Percentiles rank a stretch among this genome's conserved stretches.
phyloP scores from a whole-genome alignment of 2,888 invertebrate species.

The Timandra comae region DNA sequence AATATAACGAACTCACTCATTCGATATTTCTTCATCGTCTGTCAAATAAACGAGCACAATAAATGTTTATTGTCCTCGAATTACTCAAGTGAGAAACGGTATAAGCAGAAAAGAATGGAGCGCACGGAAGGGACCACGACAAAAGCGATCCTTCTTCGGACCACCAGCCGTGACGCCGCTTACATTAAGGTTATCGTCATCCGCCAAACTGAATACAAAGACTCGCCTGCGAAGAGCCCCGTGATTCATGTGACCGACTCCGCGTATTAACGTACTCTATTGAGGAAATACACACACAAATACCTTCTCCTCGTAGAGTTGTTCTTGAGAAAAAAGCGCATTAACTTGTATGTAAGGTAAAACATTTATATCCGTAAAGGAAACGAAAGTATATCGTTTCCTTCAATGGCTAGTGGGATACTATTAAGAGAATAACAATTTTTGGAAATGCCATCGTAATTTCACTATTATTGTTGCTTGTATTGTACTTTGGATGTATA shows the following conservation, averaged over 20 bases:
- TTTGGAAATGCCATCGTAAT: too few relatives aligned
- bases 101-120: slow-evolving; percentile 71
- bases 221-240: slow-evolving; percentile 54
- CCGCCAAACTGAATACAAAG: slow-evolving; percentile 73
- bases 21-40: slow-evolving; percentile 69
- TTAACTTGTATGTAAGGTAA: slow-evolving; percentile 22
- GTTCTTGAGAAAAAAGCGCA: slow-evolving; percentile 28
- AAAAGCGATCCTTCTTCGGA: slow-evolving; percentile 73
- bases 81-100: slow-evolving; percentile 74
- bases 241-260: slow-evolving; percentile 66
- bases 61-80: slow-evolving; percentile 75
- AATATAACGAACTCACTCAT: slow-evolving; percentile 61
- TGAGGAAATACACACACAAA: slow-evolving; percentile 39
- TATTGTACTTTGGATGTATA: too few relatives aligned
- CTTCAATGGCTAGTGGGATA: not conserved
- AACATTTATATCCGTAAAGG: slow-evolving; percentile 16
- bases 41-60: slow-evolving; percentile 72
- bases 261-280: slow-evolving; percentile 57
- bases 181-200: slow-evolving; percentile 76
- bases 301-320: slow-evolving; percentile 29
- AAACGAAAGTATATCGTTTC: slow-evolving; percentile 6
- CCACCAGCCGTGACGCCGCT: slow-evolving; percentile 74
- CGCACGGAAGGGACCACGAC: slow-evolving; percentile 68
- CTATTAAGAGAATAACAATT: not conserved
- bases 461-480: too few relatives aligned